Evolutionary conservation across 2,888 invertebrate species (phyloP).

Genomic region (Serripes groenlandicus): DNA sequence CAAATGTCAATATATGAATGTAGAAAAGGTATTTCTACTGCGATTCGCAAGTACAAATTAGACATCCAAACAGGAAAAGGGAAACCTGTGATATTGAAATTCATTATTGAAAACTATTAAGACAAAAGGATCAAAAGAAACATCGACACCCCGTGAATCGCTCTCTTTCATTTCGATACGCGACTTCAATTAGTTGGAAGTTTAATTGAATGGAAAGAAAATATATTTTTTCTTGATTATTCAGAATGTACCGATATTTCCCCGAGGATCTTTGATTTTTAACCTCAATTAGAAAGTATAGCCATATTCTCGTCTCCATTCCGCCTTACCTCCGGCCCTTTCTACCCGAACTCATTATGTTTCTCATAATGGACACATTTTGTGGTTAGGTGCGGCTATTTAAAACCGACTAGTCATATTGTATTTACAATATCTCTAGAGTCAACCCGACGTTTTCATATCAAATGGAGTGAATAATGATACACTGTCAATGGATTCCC

Average conservation of each 20-base stretch:
- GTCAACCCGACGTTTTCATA: too few relatives aligned
- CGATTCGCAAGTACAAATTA: too few relatives aligned
- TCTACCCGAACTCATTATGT: slow-evolving; percentile 5
- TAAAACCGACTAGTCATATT: too few relatives aligned
- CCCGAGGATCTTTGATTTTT: slow-evolving; percentile 11
- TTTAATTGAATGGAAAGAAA: slow-evolving; percentile 17
- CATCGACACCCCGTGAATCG: background rate
- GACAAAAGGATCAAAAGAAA: slow-evolving; percentile 34
- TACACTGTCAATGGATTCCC: too few relatives aligned
- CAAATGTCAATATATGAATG: too few relatives aligned
- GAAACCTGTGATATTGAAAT: too few relatives aligned
- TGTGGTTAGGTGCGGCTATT: slow-evolving; percentile 3
- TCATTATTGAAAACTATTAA: slow-evolving; percentile 3
- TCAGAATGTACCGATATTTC: background rate
- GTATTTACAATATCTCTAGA: too few relatives aligned
- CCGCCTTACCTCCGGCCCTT: slow-evolving; percentile 5
- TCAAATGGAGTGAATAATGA: too few relatives aligned
- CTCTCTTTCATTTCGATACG: slow-evolving; percentile 12
- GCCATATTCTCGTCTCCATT: background rate
- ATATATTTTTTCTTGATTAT: slow-evolving; percentile 18
- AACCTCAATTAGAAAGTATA: slow-evolving; percentile 21
- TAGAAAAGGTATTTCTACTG: too few relatives aligned
- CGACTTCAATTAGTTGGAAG: slow-evolving; percentile 20
- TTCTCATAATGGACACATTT: slow-evolving; percentile 14
- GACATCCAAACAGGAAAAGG: too few relatives aligned